Evolutionary conservation across 2,797 vertebrate species (phyloP).

Genomic region (Rhabdophis nuchalis): DNA sequence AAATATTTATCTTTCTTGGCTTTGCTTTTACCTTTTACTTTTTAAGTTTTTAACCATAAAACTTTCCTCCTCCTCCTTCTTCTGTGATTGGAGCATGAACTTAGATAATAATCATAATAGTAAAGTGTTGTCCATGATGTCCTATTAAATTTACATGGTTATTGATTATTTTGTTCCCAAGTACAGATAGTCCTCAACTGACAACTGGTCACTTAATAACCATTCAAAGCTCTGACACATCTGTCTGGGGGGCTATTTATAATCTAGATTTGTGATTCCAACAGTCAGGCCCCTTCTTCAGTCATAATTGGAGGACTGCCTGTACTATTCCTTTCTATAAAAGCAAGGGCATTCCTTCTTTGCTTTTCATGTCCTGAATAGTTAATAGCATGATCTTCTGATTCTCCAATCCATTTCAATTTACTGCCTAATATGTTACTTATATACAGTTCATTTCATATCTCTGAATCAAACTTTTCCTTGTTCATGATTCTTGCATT

Average conservation of each 20-base stretch:
- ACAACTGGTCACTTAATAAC: background rate
- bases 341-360: background rate
- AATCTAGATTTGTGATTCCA: background rate
- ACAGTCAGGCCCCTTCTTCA: background rate
- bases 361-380: background rate
- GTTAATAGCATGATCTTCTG: background rate
- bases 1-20: background rate
- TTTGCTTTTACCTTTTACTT: no score
- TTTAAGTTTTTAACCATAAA: background rate
- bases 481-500: background rate
- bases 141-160: background rate
- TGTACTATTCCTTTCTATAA: background rate
- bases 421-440: background rate
- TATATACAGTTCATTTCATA: background rate
- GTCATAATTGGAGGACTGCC: background rate
- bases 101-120: background rate
- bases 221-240: background rate
- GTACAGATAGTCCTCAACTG: background rate
- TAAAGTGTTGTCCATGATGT: background rate
- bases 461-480: background rate
- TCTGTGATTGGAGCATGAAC: background rate
- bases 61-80: background rate
- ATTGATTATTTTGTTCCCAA: background rate
- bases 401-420: background rate
- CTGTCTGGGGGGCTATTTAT: background rate